Percentiles rank a stretch among this genome's conserved stretches.
phyloP scores from a whole-genome alignment of 2,113 vertebrate species.

The Cathartes aura region DNA sequence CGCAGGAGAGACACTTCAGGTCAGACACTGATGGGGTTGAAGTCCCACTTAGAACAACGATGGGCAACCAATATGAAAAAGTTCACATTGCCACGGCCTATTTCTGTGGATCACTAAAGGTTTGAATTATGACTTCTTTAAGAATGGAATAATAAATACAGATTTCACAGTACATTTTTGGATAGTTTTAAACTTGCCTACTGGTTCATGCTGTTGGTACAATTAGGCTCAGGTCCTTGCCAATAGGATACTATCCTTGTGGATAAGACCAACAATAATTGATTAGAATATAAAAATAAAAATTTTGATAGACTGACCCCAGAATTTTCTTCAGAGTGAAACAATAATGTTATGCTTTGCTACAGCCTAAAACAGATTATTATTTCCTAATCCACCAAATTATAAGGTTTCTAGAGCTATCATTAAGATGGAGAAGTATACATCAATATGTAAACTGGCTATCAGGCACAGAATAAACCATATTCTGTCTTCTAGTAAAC shows the following conservation, averaged over 20 bases:
- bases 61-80: not conserved
- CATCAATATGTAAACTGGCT: not conserved
- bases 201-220: not conserved
- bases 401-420: not conserved
- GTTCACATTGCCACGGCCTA: not conserved
- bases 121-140: not conserved
- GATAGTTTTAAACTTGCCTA: not conserved
- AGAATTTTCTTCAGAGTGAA: not conserved
- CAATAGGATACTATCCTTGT: not conserved
- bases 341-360: not conserved
- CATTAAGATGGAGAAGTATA: not conserved
- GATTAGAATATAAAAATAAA: not conserved
- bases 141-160: not conserved
- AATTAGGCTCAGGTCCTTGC: not conserved
- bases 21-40: not conserved
- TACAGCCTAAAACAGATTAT: not conserved
- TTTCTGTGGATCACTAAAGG: not conserved
- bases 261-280: not conserved
- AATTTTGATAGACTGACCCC: not conserved
- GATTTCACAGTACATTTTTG: not conserved
- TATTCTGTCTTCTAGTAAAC: not conserved
- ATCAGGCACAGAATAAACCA: not conserved
- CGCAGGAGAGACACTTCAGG: not conserved
- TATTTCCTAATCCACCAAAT: not conserved
- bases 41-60: not conserved